phyloP scores from a whole-genome alignment of 2,888 invertebrate species.

The Trissolcus brochymenae region DNA sequence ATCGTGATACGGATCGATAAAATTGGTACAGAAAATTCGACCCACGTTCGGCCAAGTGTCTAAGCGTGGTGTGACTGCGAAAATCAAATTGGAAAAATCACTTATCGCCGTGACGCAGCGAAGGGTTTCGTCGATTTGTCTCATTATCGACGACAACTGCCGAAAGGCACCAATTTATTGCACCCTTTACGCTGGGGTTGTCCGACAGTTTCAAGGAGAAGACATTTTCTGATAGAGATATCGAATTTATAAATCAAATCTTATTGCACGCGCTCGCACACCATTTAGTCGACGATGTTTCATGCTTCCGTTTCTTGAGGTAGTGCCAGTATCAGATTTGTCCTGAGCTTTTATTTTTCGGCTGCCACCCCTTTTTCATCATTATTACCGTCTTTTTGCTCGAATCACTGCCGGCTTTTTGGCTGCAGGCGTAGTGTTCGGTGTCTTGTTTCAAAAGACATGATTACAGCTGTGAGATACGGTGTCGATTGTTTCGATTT shows the following conservation, averaged over 20 bases:
- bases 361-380: background rate
- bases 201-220: conserved; percentile 27
- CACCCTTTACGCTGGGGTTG: conserved; percentile 27
- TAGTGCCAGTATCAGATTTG: conserved; percentile 20
- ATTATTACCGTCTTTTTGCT: conserved; percentile 8
- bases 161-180: conserved; percentile 48
- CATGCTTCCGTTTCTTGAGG: conserved; percentile 15
- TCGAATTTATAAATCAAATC: conserved; percentile 55
- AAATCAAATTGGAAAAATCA: conserved; percentile 54
- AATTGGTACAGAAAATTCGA: conserved; percentile 61
- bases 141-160: conserved; percentile 50
- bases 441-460: conserved; percentile 12
- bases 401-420: conserved; percentile 8
- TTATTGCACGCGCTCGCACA: conserved; percentile 29
- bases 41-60: conserved; percentile 67
- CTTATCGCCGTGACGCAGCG: conserved; percentile 50
- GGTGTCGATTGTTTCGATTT: conserved; percentile 7
- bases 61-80: conserved; percentile 53
- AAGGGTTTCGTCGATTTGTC: conserved; percentile 54
- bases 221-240: conserved; percentile 50
- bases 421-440: conserved; percentile 4
- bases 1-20: conserved; percentile 50
- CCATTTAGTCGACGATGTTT: conserved; percentile 35
- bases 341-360: conserved; percentile 5
- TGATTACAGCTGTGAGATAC: conserved; percentile 6